Evolutionary conservation across 2,797 vertebrate genomes (phyloP).

Genomic region (Trachops cirrhosus): DNA sequence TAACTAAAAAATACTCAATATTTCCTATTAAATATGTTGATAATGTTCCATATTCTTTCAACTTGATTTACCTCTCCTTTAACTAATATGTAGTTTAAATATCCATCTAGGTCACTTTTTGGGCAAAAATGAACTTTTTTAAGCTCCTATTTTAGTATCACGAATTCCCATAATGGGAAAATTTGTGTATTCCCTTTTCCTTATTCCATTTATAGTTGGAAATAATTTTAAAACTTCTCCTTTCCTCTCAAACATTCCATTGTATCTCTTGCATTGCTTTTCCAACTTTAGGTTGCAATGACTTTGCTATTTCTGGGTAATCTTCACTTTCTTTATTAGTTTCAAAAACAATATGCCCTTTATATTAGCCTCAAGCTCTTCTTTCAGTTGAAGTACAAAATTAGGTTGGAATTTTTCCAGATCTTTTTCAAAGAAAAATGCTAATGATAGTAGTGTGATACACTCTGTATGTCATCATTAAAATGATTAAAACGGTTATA

Average conservation of each 20-base stretch:
- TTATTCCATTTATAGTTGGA: constrained; percentile 13
- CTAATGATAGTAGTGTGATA: not conserved
- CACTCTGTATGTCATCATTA: constrained; percentile 19
- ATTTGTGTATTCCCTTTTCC: not conserved
- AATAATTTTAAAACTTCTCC: constrained; percentile 26
- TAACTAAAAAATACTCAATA: not conserved
- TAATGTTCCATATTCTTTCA: not conserved
- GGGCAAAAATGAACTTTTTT: not conserved
- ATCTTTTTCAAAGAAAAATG: constrained; percentile 47
- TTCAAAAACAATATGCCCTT: constrained; percentile 52
- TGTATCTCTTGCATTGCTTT: constrained; percentile 6
- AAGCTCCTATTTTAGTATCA: constrained; percentile 27
- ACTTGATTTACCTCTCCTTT: not conserved
- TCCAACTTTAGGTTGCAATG: constrained; percentile 32
- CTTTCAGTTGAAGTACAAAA: constrained; percentile 52
- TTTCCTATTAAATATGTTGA: not conserved
- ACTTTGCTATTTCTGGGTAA: constrained; percentile 32
- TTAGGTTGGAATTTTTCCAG: constrained; percentile 25
- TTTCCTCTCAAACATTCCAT: constrained; percentile 17
- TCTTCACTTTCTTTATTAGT: constrained; percentile 49
- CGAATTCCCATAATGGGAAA: not conserved
- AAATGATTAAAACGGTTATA: constrained; percentile 11
- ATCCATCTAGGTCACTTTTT: not conserved
- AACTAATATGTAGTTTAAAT: not conserved
- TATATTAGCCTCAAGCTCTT: constrained; percentile 32